Evolutionary conservation across 2,797 vertebrate species (phyloP).

Genomic region (Anabas testudineus): DNA sequence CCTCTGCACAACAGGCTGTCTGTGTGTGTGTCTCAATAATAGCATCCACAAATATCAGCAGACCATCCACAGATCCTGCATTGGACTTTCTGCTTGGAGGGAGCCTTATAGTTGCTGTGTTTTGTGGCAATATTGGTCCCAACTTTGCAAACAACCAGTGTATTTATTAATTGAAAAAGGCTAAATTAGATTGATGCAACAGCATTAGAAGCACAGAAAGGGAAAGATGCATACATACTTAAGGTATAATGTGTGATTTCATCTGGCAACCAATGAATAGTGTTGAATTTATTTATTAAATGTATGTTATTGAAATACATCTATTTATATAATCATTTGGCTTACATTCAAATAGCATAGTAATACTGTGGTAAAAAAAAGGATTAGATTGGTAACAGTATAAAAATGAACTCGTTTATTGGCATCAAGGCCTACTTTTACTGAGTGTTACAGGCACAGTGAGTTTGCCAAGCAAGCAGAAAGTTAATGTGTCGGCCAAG

Average conservation of each 20-base stretch:
- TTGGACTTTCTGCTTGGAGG: constrained; percentile 1
- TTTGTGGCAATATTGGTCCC: neutral
- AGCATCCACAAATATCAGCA: constrained; percentile 15
- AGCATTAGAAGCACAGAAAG: too few relatives aligned
- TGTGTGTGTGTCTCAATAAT: constrained; percentile 3
- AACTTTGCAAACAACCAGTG: neutral
- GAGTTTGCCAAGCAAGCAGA: neutral
- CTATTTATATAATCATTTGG: too few relatives aligned
- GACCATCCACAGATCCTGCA: constrained; percentile 9
- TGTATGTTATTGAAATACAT: neutral
- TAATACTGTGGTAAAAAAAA: too few relatives aligned
- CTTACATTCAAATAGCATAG: too few relatives aligned
- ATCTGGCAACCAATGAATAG: too few relatives aligned
- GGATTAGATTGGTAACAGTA: neutral
- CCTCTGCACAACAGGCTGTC: neutral
- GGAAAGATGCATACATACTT: too few relatives aligned
- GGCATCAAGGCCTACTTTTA: neutral
- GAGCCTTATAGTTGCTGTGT: neutral
- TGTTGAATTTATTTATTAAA: neutral
- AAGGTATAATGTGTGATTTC: too few relatives aligned
- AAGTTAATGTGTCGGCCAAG: neutral
- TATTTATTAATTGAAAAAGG: neutral
- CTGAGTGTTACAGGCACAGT: neutral
- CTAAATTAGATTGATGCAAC: too few relatives aligned
- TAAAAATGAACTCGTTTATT: neutral